Conservation (phyloP, 2,113 vertebrate genomes). For the Oceanites oceanicus region DNA sequence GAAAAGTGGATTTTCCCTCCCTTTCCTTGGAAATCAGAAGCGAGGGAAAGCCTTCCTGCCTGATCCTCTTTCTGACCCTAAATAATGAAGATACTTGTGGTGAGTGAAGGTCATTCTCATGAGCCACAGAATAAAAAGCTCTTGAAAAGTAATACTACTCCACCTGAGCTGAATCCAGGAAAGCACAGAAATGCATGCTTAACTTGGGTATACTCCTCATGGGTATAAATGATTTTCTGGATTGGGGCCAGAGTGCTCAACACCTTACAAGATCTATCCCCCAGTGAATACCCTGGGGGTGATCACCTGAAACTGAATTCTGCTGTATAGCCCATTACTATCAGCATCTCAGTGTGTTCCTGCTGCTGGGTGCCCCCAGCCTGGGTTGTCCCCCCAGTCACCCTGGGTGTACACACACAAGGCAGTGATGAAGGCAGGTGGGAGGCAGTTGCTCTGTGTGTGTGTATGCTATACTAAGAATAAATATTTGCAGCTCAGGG, state of each 20-base stretch:
- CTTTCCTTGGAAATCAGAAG: neutral
- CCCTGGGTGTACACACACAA: neutral
- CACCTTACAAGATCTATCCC: neutral
- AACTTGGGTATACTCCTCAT: neutral
- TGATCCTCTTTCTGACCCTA: neutral
- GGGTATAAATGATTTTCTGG: neutral
- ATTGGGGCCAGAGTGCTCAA: neutral
- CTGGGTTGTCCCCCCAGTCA: neutral
- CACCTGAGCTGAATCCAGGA: neutral
- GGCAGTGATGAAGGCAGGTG: neutral
- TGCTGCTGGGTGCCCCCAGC: neutral
- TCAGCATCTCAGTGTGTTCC: neutral
- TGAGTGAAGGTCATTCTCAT: neutral
- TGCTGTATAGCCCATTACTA: neutral
- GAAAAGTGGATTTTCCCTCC: neutral
- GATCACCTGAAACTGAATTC: neutral
- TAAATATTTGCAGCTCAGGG: constrained; percentile 7
- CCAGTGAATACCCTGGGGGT: neutral
- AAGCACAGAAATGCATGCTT: neutral
- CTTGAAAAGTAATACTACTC: neutral
- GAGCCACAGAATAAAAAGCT: neutral
- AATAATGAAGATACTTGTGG: neutral
- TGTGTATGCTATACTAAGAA: neutral
- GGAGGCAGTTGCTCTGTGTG: neutral
- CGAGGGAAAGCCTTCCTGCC: neutral